Percentiles rank a stretch among this genome's conserved stretches.
Conservation (phyloP, 2,888 invertebrate species). For the Ommatoiulus sabulosus region DNA sequence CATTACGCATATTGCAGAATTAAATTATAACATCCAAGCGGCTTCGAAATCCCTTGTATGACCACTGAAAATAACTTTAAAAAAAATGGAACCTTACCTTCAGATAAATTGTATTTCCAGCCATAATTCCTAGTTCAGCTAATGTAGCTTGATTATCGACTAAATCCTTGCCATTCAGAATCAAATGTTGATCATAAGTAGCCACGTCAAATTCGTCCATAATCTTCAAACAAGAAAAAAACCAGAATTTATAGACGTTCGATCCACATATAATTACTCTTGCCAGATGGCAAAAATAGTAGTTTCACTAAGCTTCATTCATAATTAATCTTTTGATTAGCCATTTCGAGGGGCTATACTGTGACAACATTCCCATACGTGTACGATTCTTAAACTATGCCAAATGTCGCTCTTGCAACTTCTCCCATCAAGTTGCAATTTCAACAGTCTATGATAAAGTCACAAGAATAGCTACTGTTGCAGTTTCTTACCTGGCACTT, state of each 20-base stretch:
- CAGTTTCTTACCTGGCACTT: background rate
- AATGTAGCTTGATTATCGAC: conserved; percentile 48
- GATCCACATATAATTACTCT: background rate
- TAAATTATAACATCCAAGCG: no score
- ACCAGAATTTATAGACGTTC: background rate
- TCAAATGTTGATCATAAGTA: conserved; percentile 54
- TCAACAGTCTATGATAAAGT: no score
- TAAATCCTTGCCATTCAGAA: conserved; percentile 8
- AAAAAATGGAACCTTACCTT: conserved; percentile 41
- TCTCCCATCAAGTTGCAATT: no score
- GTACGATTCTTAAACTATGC: background rate
- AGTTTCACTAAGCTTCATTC: no score
- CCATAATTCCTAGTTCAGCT: conserved; percentile 50
- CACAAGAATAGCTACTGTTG: no score
- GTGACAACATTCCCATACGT: no score
- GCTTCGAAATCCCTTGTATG: background rate
- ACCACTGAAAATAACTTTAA: background rate
- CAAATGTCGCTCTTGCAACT: background rate
- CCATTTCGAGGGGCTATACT: no score
- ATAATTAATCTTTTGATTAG: no score
- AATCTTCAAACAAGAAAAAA: conserved; percentile 32
- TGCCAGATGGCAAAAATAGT: background rate
- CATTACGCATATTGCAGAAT: no score
- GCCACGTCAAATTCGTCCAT: conserved; percentile 51
- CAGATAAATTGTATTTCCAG: conserved; percentile 46